Evolutionary conservation across 2,797 vertebrate species (phyloP), one percentile per base, ranked within the genome.

Genomic region (Rhynchotus rufescens): DNA sequence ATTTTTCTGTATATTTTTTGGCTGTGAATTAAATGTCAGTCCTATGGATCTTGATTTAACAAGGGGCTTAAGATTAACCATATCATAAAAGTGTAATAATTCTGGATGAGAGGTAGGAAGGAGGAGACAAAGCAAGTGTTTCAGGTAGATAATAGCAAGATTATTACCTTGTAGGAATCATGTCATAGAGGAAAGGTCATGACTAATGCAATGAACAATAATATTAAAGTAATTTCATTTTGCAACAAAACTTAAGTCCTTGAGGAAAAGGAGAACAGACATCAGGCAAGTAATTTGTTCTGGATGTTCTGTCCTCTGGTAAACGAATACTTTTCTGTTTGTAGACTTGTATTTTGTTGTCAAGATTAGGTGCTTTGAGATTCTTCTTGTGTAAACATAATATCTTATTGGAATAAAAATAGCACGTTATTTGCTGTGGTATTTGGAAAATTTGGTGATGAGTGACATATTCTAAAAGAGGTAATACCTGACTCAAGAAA

Each of bases 371-470:
- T 77, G 32, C n/a, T 86, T 67, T 86, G 45, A 28, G 10, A 90
- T 92, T 92, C 61, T 87, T 89, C 25, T 84, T 20, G n/a, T 72
- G 51, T 93, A 83, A 89, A 68, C 45, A 20, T 61, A 67, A 30
- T 10, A 77, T 62, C 30, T 80, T 61, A 62, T 17, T 72, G 47
- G 42, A 80, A 66, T 84, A 85, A 93, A 93, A 95, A 91, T 82
- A 90, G 49, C 40, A 93, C 86, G 78, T 80, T 88, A 66, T 78
- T 94, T 96, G 16, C 52, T 78, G 65, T 84, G 68, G 8, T 94
- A 71, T 95, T 84, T 81, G 30, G 68, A 93, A 81, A 81, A 80
- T 89, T 91, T 49, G 54, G 51, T 95, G 64, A 93, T 88, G 85
- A 81, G 34, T 89, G 56, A 60, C 23, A 60, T 51, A 20, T 25